Conservation (phyloP, 2,113 vertebrate species). For the Engystomops pustulosus region DNA sequence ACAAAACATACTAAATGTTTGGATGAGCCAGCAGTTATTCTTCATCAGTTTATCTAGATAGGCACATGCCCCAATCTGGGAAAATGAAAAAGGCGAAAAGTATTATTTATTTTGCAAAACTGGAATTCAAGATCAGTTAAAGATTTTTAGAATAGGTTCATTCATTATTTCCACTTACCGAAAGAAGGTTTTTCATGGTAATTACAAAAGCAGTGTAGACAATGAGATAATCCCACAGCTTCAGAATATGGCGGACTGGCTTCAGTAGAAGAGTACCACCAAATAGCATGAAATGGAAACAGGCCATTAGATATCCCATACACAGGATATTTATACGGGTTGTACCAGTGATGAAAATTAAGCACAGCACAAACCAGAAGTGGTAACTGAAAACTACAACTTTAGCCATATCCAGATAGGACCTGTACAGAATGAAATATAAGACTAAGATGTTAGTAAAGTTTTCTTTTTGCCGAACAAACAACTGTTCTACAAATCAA, state of each 20-base stretch:
- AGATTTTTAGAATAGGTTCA: not conserved
- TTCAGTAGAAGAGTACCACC: slow-evolving; percentile 75
- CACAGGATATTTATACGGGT: slow-evolving; percentile 75
- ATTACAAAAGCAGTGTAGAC: slow-evolving; percentile 76
- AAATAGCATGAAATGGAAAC: slow-evolving; percentile 78
- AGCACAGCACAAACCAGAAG: slow-evolving; percentile 81
- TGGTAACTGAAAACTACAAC: slow-evolving; percentile 76
- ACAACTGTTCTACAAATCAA: not conserved
- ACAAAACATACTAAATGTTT: slow-evolving; percentile 76
- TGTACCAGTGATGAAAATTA: slow-evolving; percentile 80
- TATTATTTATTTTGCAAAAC: too few relatives aligned
- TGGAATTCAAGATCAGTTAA: too few relatives aligned
- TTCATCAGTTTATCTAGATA: slow-evolving; percentile 73
- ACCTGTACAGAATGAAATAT: slow-evolving; percentile 63
- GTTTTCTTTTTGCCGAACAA: not conserved
- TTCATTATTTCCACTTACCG: slow-evolving; percentile 60
- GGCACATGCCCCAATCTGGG: slow-evolving; percentile 73
- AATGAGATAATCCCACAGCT: slow-evolving; percentile 75
- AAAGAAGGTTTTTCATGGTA: slow-evolving; percentile 75
- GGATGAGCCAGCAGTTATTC: slow-evolving; percentile 75
- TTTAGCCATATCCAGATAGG: slow-evolving; percentile 77
- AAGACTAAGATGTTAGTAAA: not conserved
- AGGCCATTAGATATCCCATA: slow-evolving; percentile 77
- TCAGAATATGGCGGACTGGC: slow-evolving; percentile 72
- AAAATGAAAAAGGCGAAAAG: slow-evolving; percentile 11